Conservation (phyloP, 2,888 invertebrate genomes). For the Drosophila multiciliata region DNA sequence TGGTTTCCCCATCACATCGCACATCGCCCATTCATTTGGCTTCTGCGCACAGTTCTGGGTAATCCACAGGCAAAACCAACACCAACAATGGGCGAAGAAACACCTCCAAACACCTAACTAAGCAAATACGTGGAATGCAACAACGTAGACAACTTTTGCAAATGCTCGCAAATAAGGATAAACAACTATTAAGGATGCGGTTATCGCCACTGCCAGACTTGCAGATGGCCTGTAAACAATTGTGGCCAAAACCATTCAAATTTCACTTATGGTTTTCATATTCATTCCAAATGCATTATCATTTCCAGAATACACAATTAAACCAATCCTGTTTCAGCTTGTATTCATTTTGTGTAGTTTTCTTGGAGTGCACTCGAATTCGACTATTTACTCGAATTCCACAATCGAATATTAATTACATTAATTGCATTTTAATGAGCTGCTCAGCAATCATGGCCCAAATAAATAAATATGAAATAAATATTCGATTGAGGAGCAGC, state of each 20-base stretch:
- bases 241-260: not conserved
- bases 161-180: slow-evolving; percentile 24
- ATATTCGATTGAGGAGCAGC: not conserved
- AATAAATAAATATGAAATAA: not conserved
- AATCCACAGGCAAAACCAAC: not conserved
- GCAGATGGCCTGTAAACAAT: not conserved
- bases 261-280: not conserved
- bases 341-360: not conserved
- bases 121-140: slow-evolving; percentile 44
- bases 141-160: slow-evolving; percentile 24
- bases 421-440: not conserved
- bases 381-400: not conserved
- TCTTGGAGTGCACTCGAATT: too few relatives aligned
- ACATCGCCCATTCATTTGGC: slow-evolving; percentile 25
- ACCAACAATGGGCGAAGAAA: not conserved
- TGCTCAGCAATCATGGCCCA: not conserved
- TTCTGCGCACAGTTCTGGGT: not conserved
- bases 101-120: slow-evolving; percentile 29
- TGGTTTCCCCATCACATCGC: slow-evolving; percentile 1
- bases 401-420: not conserved
- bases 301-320: not conserved
- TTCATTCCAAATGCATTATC: not conserved
- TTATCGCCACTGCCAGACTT: not conserved
- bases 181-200: slow-evolving; percentile 18
- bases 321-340: not conserved